Conservation (phyloP, 2,797 vertebrate species). For the Anas bahamensis region DNA sequence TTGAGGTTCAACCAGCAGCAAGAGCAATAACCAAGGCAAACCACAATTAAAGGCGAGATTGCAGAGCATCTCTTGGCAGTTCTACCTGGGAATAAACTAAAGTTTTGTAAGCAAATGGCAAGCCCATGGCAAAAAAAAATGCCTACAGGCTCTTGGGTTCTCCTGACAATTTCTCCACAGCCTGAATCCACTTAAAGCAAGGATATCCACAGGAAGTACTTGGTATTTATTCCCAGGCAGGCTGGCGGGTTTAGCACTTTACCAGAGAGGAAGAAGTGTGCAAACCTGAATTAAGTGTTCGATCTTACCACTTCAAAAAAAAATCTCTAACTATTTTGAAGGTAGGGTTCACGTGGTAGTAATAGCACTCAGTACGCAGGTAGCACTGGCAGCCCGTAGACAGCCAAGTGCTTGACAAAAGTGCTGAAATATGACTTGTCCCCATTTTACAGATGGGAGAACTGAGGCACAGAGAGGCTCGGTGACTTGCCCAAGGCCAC, state of each 20-base stretch:
- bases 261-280: conserved; percentile 52
- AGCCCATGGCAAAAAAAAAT: conserved; percentile 6
- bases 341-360: conserved; percentile 19
- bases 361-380: conserved; percentile 25
- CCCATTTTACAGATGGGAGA: conserved; percentile 69
- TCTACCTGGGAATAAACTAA: conserved; percentile 62
- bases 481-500: conserved; percentile 71
- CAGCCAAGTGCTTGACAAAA: conserved; percentile 32
- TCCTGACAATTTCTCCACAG: not conserved
- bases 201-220: conserved; percentile 11
- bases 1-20: conserved; percentile 58
- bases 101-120: conserved; percentile 24
- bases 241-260: conserved; percentile 54
- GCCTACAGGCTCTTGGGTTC: conserved; percentile 9
- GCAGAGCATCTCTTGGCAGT: conserved; percentile 48
- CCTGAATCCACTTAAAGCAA: conserved; percentile 23
- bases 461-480: conserved; percentile 61
- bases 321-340: not conserved
- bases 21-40: conserved; percentile 68
- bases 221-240: conserved; percentile 54
- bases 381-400: not conserved
- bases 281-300: conserved; percentile 57
- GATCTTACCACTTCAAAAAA: conserved; percentile 12
- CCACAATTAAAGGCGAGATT: conserved; percentile 58
- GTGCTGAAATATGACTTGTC: conserved; percentile 60